Base-by-base conservation (phyloP, 1,140 invertebrate species). In the Monochamus saltuarius region DNA sequence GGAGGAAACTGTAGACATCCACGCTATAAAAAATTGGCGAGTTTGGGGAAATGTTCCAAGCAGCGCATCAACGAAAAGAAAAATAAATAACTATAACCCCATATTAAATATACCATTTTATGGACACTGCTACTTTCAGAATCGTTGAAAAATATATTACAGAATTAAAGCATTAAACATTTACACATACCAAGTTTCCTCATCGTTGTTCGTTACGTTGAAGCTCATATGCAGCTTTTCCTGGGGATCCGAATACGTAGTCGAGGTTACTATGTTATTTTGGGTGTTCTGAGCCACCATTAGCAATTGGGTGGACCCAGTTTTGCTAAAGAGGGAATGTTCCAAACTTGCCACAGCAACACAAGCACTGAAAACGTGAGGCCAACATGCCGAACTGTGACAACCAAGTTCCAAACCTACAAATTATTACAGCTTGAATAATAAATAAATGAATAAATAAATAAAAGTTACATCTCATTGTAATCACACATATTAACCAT, bases 371-470 rank as follows among this genome's bases (percentile, higher is more conserved):
- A 97, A 95, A 56, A 97, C 90, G 75, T 95, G 92, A 36, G 89
- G 87, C 95, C 95, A 97, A 71, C 93, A 96, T 60, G 95, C 91
- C 38, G 89, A 84, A 22, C 92, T 90, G 71, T 95, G 93, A 60
- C 91, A 94, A 4, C 91, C 94, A 34, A 97, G 81, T 74, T 96
- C 94, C 34, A 97, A 78, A 19, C 93, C 93, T 66, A 87, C 85
- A 70, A 82, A 81, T 87, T 47, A 6, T 11, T 4, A 14, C 13
- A 13, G 4, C 17, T 17, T 6, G 2, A 29, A n/a, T n/a, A n/a
- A n/a, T n/a, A n/a, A n/a, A n/a, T n/a, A n/a, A n/a, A n/a, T n/a
- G n/a, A n/a, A n/a, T n/a, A 16, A 16, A 45, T 11, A 16, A n/a
- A 45, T 10, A 9, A 45, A 45, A 1, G 11, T n/a, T n/a, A 40